Base-by-base conservation (phyloP, 2,797 vertebrate genomes). In the Pseudochaenichthys georgianus region DNA sequence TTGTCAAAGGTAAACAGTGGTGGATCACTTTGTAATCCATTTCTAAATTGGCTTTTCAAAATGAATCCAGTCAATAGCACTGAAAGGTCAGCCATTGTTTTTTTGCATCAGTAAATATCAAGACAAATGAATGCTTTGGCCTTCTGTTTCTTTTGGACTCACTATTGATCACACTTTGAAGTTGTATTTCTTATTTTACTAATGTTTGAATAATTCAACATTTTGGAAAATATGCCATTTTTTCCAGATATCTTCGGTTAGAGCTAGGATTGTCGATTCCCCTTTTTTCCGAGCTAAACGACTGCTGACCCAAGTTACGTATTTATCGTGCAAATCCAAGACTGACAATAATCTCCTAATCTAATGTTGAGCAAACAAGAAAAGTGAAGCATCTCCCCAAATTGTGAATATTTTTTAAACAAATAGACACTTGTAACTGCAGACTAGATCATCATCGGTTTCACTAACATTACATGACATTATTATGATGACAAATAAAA, bases 51-150 rank as follows among this genome's bases (percentile, higher is more conserved):
- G 15, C 16, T 72, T 86, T 57, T 64, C 48, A 21, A 68, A 84
- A 57, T 28, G 1, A 67, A 52, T 53, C 13, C 4, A 68, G 76
- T 88, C 77, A 77, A 81, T 78, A 46, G 34, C 16, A 47, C 64
- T 73, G 55, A 80, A 78, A 73, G 77, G 28, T 58, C 75, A 50
- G 51, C 7, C 34, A 28, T 70, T 78, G 73, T 78, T 84, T 47
- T 48, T 11, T 12, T 70, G 46, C 50, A 70, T 76, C 3, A 31
- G 45, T 54, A 65, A 79, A 52, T 51, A 46, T 43, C 10, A 17
- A 43, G 41, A 15, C 9, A 65, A 9, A 61, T 59, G 57, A 59
- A 21, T 13, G 34, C 38, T 43, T 42, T 73, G 74, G 51, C 63
- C 64, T 81, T 77, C 23, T 13, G 17, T 16, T 54, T 64, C 54